A percentile compares a stretch with the other conserved stretches of the same genome.
Evolutionary conservation across 2,797 vertebrate species (phyloP).

Genomic region (Crocodylus rhombifer): DNA sequence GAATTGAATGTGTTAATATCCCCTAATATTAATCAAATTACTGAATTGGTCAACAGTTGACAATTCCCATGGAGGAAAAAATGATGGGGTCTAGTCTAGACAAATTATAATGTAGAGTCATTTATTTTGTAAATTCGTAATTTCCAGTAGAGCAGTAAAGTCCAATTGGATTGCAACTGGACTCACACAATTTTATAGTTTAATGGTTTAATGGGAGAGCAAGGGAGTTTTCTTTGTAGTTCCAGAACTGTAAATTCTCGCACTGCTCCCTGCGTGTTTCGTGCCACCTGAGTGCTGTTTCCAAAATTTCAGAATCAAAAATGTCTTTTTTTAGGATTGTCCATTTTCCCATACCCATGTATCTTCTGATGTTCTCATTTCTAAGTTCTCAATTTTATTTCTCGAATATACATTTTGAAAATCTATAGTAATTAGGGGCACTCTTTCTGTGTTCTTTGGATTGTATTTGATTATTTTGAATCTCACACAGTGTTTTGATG

Average conservation of each 20-base stretch:
- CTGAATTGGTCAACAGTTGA: not conserved
- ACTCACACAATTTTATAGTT: not conserved
- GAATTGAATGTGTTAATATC: not conserved
- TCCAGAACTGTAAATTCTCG: not conserved
- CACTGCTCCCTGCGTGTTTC: not conserved
- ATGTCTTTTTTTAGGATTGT: not conserved
- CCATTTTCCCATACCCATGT: not conserved
- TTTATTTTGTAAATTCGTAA: too few relatives aligned
- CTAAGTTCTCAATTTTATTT: constrained; percentile 59
- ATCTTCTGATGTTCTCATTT: constrained; percentile 10
- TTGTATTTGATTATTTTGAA: constrained; percentile 71
- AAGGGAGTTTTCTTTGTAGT: not conserved
- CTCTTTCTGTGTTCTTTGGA: constrained; percentile 45
- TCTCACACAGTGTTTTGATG: constrained; percentile 69
- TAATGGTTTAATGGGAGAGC: not conserved
- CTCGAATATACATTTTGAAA: constrained; percentile 50
- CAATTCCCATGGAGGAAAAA: too few relatives aligned
- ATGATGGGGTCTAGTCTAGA: not conserved
- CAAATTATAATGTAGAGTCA: too few relatives aligned
- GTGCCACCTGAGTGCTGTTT: not conserved
- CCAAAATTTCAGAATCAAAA: not conserved
- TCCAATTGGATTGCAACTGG: not conserved
- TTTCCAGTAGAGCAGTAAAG: not conserved
- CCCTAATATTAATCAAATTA: not conserved
- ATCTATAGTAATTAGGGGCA: constrained; percentile 54